A percentile compares a stretch with the other conserved stretches of the same genome.
phyloP scores from a whole-genome alignment of 1,140 invertebrate species.

The Hypsibius dujardini region DNA sequence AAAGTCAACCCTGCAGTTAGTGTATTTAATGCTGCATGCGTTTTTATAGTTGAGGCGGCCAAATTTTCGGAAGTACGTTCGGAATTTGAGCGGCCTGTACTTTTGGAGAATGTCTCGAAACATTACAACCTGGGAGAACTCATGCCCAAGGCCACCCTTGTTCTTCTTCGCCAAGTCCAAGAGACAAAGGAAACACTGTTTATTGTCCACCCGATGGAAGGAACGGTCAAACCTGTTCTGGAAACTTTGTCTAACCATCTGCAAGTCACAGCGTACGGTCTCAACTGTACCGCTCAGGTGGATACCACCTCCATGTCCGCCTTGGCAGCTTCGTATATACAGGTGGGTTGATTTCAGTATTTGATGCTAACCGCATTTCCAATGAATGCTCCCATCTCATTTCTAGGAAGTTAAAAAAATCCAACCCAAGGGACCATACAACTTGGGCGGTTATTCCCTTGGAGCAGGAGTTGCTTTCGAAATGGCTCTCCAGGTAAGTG shows the following conservation, averaged over 20 bases:
- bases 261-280: slow-evolving; percentile 58
- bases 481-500: slow-evolving; percentile 55
- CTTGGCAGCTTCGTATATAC: slow-evolving; percentile 59
- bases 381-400: not conserved
- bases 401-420: slow-evolving; percentile 48
- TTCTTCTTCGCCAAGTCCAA: slow-evolving; percentile 35
- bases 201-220: slow-evolving; percentile 78
- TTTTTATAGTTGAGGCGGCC: slow-evolving; percentile 26
- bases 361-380: too few species aligned
- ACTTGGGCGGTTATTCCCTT: slow-evolving; percentile 78
- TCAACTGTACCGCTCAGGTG: slow-evolving; percentile 62
- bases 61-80: slow-evolving; percentile 1
- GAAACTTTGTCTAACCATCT: slow-evolving; percentile 49
- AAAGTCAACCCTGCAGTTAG: too few species aligned
- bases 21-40: too few species aligned
- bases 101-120: slow-evolving; percentile 28
- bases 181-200: slow-evolving; percentile 41
- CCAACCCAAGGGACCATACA: slow-evolving; percentile 65
- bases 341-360: slow-evolving; percentile 30
- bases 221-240: slow-evolving; percentile 47
- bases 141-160: slow-evolving; percentile 35
- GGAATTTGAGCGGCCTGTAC: not conserved
- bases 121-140: slow-evolving; percentile 33
- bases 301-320: slow-evolving; percentile 42
- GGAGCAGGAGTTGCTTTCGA: slow-evolving; percentile 78